Base-by-base conservation (phyloP, 2,797 vertebrate species). In the Nannoperca obscura region DNA sequence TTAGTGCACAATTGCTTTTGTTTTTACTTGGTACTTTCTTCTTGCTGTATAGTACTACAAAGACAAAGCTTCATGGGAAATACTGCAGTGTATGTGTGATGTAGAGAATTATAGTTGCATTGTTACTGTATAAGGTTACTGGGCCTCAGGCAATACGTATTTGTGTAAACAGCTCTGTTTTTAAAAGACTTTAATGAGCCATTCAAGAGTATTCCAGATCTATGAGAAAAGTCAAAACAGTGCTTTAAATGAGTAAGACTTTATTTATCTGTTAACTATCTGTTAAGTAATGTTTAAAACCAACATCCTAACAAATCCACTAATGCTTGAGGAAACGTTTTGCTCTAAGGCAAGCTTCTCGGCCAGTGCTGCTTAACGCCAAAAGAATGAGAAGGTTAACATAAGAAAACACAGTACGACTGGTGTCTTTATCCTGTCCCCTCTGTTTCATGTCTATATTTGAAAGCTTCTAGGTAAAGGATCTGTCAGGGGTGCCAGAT, bases 381-480 rank as follows among this genome's bases (percentile, higher is more conserved):
- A 54, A 59, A 53, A 57, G 13, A 79, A 68, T n/a, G 3, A 19
- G 19, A 5, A 47, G 4, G 38, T 59, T 38, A 9, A 53, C 2
- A 2, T 17, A 44, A 7, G 1, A 70, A 60, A 15, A 36, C 38
- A 7, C 5, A 47, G 30, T 2, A 7, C 27, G 15, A 17, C 13
- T 40, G 7, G 10, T 47, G 42, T 24, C 38, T 68, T 10, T 78
- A 24, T 36, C 42, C 27, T 46, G 7, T 80, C 59, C 4, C 53
- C 5, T 74, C 6, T 78, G 60, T 73, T 80, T 82, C 24, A 64
- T 84, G 24, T 82, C 5, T 69, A n/a, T 73, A 53, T 86, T 55
- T 75, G 55, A 81, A 88, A 92, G 89, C 83, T 67, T 86, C 11
- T 77, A 93, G 90, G 90, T 89, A 89, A 85, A 89, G 91, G 92